A percentile compares a stretch with the other conserved stretches of the same genome.
Evolutionary conservation across 2,888 invertebrate genomes (phyloP).

Genomic region (Pyrochroa serraticornis): DNA sequence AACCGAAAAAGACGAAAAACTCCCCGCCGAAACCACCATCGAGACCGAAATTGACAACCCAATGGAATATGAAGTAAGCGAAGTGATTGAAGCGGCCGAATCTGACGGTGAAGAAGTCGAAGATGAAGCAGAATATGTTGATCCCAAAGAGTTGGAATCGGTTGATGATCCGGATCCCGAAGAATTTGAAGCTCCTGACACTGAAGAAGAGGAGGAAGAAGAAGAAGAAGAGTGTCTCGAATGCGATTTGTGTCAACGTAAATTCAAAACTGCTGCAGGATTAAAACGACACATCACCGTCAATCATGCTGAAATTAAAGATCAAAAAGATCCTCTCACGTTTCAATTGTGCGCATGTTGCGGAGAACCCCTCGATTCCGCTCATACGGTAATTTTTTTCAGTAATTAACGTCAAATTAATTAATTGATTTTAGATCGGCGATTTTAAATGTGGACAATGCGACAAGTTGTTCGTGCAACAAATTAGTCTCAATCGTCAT

Average conservation of each 20-base stretch:
- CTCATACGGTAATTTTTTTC: constrained; percentile 58
- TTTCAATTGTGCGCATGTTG: constrained; percentile 64
- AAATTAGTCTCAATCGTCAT: constrained; percentile 71
- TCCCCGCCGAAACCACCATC: constrained; percentile 8
- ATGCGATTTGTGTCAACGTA: constrained; percentile 48
- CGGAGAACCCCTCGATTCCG: constrained; percentile 63
- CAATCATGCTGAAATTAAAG: constrained; percentile 42
- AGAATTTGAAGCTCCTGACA: constrained; percentile 28
- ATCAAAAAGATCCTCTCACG: constrained; percentile 51
- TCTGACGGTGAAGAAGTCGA: constrained; percentile 28
- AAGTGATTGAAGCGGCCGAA: constrained; percentile 12
- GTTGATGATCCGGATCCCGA: constrained; percentile 6
- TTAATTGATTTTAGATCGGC: constrained; percentile 55
- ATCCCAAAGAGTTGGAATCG: constrained; percentile 8
- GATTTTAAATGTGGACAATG: constrained; percentile 66
- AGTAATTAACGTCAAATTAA: constrained; percentile 12
- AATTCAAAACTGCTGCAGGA: constrained; percentile 53
- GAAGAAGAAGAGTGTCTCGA: constrained; percentile 36
- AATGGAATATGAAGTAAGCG: constrained; percentile 10
- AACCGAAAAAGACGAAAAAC: constrained; percentile 28
- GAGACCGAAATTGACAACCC: constrained; percentile 20
- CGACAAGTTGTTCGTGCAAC: constrained; percentile 74
- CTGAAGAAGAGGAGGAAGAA: constrained; percentile 7
- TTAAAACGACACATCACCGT: constrained; percentile 55
- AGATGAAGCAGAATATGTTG: constrained; percentile 18